Percentiles rank a stretch among this genome's conserved stretches.
Conservation (phyloP, 2,888 invertebrate species). For the Leucophenga montana region DNA sequence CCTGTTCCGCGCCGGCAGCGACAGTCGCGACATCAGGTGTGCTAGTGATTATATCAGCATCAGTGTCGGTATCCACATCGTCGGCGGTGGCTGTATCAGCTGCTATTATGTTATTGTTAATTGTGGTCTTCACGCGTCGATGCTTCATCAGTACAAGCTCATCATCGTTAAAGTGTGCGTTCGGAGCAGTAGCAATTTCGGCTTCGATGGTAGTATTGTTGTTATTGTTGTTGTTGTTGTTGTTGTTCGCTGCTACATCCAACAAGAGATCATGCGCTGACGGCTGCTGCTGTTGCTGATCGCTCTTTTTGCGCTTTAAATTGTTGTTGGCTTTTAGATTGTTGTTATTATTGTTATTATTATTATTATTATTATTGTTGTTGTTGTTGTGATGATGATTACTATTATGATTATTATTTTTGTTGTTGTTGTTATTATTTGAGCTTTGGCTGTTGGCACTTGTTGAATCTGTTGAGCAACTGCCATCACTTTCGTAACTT, state of each 20-base stretch:
- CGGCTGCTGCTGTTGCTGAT: conserved; percentile 43
- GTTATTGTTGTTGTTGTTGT: conserved; percentile 26
- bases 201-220: neutral
- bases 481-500: conserved; percentile 77
- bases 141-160: conserved; percentile 53
- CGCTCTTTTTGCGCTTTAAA: conserved; percentile 66
- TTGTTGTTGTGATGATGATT: conserved; percentile 57
- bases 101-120: conserved; percentile 66
- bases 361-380: conserved; percentile 62
- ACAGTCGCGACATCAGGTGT: conserved; percentile 57
- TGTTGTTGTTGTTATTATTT: conserved; percentile 70
- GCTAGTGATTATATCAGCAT: conserved; percentile 48
- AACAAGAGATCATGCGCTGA: neutral
- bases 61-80: neutral
- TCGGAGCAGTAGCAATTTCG: neutral
- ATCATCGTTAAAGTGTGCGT: conserved; percentile 48
- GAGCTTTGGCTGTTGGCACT: conserved; percentile 69
- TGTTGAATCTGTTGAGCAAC: conserved; percentile 74
- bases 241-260: conserved; percentile 27
- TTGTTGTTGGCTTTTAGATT: conserved; percentile 61
- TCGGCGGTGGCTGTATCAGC: neutral
- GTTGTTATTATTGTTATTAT: conserved; percentile 71
- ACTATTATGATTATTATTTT: conserved; percentile 68
- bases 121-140: conserved; percentile 67
- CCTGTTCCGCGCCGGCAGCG: conserved; percentile 42